Base-by-base conservation (phyloP, 2,888 invertebrate genomes). In the Tortrix viridana region DNA sequence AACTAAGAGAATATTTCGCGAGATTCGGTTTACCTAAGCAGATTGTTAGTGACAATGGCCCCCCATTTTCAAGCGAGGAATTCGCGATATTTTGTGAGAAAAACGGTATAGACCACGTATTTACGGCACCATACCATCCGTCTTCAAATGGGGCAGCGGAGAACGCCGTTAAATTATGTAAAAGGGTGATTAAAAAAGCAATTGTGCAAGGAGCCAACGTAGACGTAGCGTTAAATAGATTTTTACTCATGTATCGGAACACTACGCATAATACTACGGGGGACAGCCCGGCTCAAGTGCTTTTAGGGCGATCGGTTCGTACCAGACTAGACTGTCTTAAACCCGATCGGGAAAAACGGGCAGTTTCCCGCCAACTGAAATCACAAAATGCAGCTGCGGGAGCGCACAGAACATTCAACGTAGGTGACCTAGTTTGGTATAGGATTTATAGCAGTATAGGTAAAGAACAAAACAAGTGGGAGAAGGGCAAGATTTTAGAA, bases 291-390 rank as follows among this genome's bases (percentile, higher is more conserved):
- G 47, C 47, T 1, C 47, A 47, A 2, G n/a, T 14, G 20, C n/a
- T 49, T n/a, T 14, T 16, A 4, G 22, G 49, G 5, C 14, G 49
- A 14, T 16, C 19, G 16, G 14, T 60, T 53, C 48, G 47, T 37
- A 54, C 48, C 48, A 37, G 53, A 26, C 48, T 16, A 1, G 53
- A 44, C 47, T 60, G 22, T 22, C 19, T 61, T 65, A 61, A 53
- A 67, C 52, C 46, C 14, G 23, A 26, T n/a, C 50, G 60, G n/a
- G n/a, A n/a, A n/a, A n/a, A n/a, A n/a, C n/a, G n/a, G n/a, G n/a
- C n/a, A n/a, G n/a, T n/a, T n/a, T n/a, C n/a, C n/a, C n/a, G n/a
- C n/a, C n/a, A n/a, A n/a, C n/a, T n/a, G n/a, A n/a, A n/a, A n/a
- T n/a, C n/a, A n/a, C n/a, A n/a, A n/a, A n/a, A n/a, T n/a, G n/a